Evolutionary conservation across 1,140 invertebrate genomes (phyloP), one percentile per base, ranked within the genome.

Genomic region (Glossosoma conforme): DNA sequence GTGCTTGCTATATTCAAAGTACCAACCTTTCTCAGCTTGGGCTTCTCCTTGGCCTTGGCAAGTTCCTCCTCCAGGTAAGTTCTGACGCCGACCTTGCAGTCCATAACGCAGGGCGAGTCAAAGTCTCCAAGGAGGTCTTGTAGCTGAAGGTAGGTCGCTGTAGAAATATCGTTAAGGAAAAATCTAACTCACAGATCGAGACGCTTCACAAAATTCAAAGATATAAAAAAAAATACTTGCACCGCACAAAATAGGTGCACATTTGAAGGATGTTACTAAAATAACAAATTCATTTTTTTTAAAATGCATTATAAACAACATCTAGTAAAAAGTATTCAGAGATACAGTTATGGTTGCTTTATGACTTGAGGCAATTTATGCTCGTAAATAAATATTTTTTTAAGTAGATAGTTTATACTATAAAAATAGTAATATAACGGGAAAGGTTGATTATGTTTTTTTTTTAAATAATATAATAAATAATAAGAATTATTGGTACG

Each of bases 61-160:
- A 97, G 70, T 69, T 98, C 93, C 57, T 95, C 91, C 72, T 97
- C 93, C 40, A 97, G 74, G 68, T 97, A 98, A 0, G 94, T 97
- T 54, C 93, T 77, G 1, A 94, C 87, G 19, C 93, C 93, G 57
- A 98, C 86, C 72, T 98, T 98, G 68, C 93, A 93, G 69, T 98
- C 93, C 93, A 97, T 97, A 0, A 97, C 91, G 62, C 89, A 95
- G 0, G 93, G 92, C 40, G 87, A 83, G 51, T 86, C 81, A 68
- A 96, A 97, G 58, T 91, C 88, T 41, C 87, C 87, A 14, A 98
- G 72, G 32, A 97, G 75, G 74, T 98, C 93, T 79, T 97, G 88
- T 24, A 97, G 72, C 70, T 96, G 90, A 25, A 97, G 77, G 66
- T 91, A 97, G 35, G 77, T 55, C 58, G 69, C 72, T 75, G 65